Evolutionary conservation across 1,140 invertebrate species (phyloP), one percentile per base, ranked within the genome.

Genomic region (Cyphomyrmex costatus): DNA sequence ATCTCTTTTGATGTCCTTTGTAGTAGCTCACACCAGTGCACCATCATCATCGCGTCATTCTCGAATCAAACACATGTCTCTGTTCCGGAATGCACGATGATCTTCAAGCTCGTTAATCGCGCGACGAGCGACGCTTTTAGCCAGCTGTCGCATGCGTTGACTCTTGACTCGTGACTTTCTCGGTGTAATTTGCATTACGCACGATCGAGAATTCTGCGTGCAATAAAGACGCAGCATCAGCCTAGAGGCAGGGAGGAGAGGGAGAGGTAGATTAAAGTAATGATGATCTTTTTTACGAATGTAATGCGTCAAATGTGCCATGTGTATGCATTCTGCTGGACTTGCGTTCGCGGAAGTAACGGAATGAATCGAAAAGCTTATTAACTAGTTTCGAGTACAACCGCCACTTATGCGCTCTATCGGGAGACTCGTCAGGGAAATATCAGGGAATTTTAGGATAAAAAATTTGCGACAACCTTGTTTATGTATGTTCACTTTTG

Each of bases 11-110:
- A 53, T 14, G 46, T 73, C 10, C 46, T 66, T 80, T 61, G 33
- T 86, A 53, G 14, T 60, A 19, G 16, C 27, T 49, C 5, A 12
- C 33, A 33, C 16, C 51, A 12, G 12, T n/a, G 42, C 63, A 61
- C 51, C 71, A 60, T 84, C 71, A 60, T 84, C 71, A 71, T 77
- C 76, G 76, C 36, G 82, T 88, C 60, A 51, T 63, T 33, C 27
- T 82, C 27, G 30, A 80, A 77, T 89, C 86, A 88, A 86, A 12
- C 86, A 88, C 58, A 82, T 89, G 88, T 74, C 76, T 85, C 63
- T 33, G 70, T 24, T 19, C 73, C 30, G n/a, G 16, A 27, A 36
- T 19, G 2, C 19, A 61, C 63, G 30, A 53, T 65, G 53, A 46
- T 63, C 63, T 49, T 66, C 53, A 61, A 36, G 46, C 36, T 76